These are phyloP conservation scores for Rhorus exstirpatorius DNA, from an alignment of 2,888 invertebrate genomes.

Conservation along the genomic window DNA sequence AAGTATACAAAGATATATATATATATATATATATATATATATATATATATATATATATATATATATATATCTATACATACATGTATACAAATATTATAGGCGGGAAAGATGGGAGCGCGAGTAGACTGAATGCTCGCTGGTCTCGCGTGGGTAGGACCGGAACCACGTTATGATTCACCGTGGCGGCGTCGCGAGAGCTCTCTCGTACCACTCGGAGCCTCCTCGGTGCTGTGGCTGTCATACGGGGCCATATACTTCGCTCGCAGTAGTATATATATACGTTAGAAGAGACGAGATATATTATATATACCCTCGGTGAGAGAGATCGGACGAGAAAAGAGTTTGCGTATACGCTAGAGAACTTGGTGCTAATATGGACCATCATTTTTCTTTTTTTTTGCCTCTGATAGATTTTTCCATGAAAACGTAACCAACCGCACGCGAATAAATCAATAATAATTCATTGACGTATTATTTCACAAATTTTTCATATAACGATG, in stretches of 20 bases:
- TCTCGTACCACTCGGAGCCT: constrained; percentile 57
- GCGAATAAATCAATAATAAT: too few species aligned
- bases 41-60: neutral
- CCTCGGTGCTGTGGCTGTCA: constrained; percentile 37
- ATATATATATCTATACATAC: neutral
- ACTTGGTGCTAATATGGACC: neutral
- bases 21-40: constrained; percentile 4
- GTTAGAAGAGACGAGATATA: neutral
- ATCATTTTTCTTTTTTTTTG: too few species aligned
- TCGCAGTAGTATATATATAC: neutral
- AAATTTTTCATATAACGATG: too few species aligned
- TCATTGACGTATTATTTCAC: too few species aligned
- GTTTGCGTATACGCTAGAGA: neutral
- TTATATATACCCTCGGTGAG: constrained; percentile 11
- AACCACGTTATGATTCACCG: constrained; percentile 84
- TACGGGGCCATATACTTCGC: constrained; percentile 21
- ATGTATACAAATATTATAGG: constrained; percentile 24
- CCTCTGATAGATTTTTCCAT: too few species aligned
- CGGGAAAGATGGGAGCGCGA: constrained; percentile 54
- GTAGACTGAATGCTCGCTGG: constrained; percentile 50
- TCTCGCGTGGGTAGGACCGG: constrained; percentile 85
- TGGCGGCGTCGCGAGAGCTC: constrained; percentile 67
- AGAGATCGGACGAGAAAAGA: neutral
- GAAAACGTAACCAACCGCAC: too few species aligned
- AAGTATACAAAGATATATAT: too few species aligned